A percentile compares a stretch with the other conserved stretches of the same genome.
Conservation (phyloP, 2,888 invertebrate genomes). For the Latrodectus elegans region DNA sequence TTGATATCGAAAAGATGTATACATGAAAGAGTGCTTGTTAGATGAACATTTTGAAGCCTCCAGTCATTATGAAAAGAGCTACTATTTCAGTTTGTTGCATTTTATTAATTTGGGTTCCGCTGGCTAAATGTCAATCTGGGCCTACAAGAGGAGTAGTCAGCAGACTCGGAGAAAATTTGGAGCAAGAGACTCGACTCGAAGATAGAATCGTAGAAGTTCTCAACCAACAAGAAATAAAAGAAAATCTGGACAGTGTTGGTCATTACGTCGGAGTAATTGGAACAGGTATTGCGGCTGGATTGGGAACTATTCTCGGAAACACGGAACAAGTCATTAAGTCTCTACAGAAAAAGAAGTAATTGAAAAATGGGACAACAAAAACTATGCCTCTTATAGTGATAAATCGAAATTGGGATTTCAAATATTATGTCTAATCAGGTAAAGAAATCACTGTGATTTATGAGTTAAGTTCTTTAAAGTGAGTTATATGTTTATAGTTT, state of each 20-base stretch:
- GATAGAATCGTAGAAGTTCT: slow-evolving; percentile 55
- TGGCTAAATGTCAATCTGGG: slow-evolving; percentile 10
- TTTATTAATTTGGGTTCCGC: neutral
- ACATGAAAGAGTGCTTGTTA: too few relatives aligned
- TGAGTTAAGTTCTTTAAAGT: too few relatives aligned
- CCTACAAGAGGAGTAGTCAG: slow-evolving; percentile 33
- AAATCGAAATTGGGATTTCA: too few relatives aligned
- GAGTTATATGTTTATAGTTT: too few relatives aligned
- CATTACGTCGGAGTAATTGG: slow-evolving; percentile 57
- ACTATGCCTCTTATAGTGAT: too few relatives aligned
- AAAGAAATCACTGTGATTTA: too few relatives aligned
- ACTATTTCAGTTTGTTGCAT: neutral
- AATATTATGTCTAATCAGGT: too few relatives aligned
- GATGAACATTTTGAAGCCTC: too few relatives aligned
- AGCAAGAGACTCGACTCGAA: slow-evolving; percentile 52
- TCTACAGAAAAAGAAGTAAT: slow-evolving; percentile 26
- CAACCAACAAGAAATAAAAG: slow-evolving; percentile 65
- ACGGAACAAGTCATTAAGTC: slow-evolving; percentile 54
- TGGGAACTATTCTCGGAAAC: slow-evolving; percentile 58
- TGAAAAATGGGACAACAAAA: neutral
- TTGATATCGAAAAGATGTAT: too few relatives aligned
- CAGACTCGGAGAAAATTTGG: slow-evolving; percentile 48
- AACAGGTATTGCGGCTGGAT: slow-evolving; percentile 48
- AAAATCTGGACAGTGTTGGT: slow-evolving; percentile 58
- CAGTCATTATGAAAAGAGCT: neutral